These are phyloP conservation scores for Nineta flava DNA, from an alignment of 2,888 invertebrate genomes.

Conservation along the genomic window DNA sequence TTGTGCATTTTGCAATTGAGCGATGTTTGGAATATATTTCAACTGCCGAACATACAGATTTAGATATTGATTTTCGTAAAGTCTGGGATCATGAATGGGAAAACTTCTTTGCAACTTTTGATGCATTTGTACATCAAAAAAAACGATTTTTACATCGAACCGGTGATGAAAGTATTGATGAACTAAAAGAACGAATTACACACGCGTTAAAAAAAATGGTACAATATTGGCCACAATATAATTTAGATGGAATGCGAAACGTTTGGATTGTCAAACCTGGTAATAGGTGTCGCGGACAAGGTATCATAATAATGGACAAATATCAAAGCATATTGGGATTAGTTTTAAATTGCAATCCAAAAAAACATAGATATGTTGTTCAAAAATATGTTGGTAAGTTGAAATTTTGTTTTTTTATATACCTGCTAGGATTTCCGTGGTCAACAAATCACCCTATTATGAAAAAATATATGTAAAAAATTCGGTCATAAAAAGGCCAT, in stretches of 20 bases:
- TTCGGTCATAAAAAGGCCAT: too few relatives aligned
- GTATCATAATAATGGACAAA: constrained; percentile 73
- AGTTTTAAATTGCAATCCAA: constrained; percentile 47
- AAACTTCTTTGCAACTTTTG: constrained; percentile 56
- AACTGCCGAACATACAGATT: constrained; percentile 57
- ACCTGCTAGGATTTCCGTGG: too few relatives aligned
- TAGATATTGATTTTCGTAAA: constrained; percentile 40
- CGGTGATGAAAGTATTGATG: constrained; percentile 22
- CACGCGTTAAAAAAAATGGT: constrained; percentile 48
- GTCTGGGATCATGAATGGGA: constrained; percentile 85
- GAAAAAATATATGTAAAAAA: too few relatives aligned
- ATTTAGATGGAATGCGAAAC: constrained; percentile 72
- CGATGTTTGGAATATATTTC: constrained; percentile 65
- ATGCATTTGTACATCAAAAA: constrained; percentile 48
- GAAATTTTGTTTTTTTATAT: not conserved
- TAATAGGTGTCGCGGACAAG: constrained; percentile 81
- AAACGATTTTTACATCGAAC: constrained; percentile 12
- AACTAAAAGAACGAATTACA: constrained; percentile 35
- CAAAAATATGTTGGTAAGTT: constrained; percentile 85
- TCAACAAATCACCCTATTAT: too few relatives aligned
- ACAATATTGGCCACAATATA: constrained; percentile 65
- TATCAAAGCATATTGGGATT: constrained; percentile 68
- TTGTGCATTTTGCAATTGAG: constrained; percentile 67
- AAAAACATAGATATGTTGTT: constrained; percentile 71
- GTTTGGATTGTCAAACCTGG: constrained; percentile 94